Base-by-base conservation (phyloP, 2,888 invertebrate species). In the Temnothorax unifasciatus region DNA sequence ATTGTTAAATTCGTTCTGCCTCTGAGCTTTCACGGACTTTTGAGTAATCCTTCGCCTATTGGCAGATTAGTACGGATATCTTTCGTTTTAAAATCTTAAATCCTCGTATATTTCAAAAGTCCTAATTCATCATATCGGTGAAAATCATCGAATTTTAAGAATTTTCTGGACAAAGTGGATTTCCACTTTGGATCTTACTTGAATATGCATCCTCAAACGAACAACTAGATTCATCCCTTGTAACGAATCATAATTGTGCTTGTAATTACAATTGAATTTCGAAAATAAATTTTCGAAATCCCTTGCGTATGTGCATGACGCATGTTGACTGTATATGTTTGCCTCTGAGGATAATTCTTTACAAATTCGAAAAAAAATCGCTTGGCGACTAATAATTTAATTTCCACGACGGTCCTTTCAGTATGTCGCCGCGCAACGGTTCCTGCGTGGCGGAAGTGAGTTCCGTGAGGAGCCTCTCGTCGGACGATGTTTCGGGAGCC, bases 371-470 rank as follows among this genome's bases (percentile, higher is more conserved):
- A 52, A 64, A 64, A 44, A 9, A 50, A 41, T 41, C 18, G 29
- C 13, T 34, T n/a, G 4, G 4, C 29, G 29, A 69, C 29, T n/a
- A 9, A 50, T 2, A 29, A 41, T 54, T 47, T 50, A 47, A 73
- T 59, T 59, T 44, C 13, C 29, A 47, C 44, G 21, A 3, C 57
- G 18, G 8, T 47, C 21, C 34, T 86, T 87, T 44, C 90, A 94
- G 92, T 76, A 94, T 94, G 94, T 93, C 94, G 85, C 93, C 93
- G 64, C 91, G 91, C 52, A 94, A 94, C 87, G 94, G 94, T 81
- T 92, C 93, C 52, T 94, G 93, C 89, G 91, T 92, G 83, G 93
- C 92, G 64, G 94, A 94, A 84, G 92, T 93, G 59, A 93, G 93
- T 86, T 94, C 94, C 29, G 92, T 93, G 44, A 90, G 93, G 73